Evolutionary conservation across 2,888 invertebrate genomes (phyloP), one percentile per base, ranked within the genome.

Genomic region (Linnaemya tessellans): DNA sequence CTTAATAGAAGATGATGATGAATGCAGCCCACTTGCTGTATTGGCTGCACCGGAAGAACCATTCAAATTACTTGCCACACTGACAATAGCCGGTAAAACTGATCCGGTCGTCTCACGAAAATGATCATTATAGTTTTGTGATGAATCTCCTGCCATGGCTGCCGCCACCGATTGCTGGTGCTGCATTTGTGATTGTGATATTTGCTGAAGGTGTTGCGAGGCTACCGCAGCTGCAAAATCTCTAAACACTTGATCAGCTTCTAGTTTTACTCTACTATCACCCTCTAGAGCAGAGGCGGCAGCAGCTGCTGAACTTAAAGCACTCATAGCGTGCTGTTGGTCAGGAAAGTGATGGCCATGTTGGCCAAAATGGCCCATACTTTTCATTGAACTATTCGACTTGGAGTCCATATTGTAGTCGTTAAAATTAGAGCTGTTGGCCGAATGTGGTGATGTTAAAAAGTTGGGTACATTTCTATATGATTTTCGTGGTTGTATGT

Each of bases 401-500:
- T 92, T 92, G 3, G 92, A 92, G 70, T 92, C 92, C 88, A 92
- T 91, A 80, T 92, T 91, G 77, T 91, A 92, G 78, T 92, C 92
- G 75, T 89, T 90, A 82, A 90, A 92, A 41, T 90, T 89, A 71
- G 88, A 91, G 75, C 90, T 91, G 65, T 91, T 90, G 3, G 89
- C 90, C 56, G 91, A 91, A 30, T 92, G 92, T 0, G 92, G 92
- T 0, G 92, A 92, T 2, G 92, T 90, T 2, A 92, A 87, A 80
- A 92, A 92, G 87, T 89, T 92, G 15, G 92, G 90, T 41, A 92
- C 91, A 86, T 92, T 92, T 46, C 92, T 90, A 83, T 92, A 93
- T 1, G 92, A 92, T 88, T 92, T 93, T 9, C 93, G 89, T 5
- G 93, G 92, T 78, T 92, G 92, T 75, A 93, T 93, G 79, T 92